phyloP scores from a whole-genome alignment of 2,797 vertebrate species.

The Propithecus perrieri region DNA sequence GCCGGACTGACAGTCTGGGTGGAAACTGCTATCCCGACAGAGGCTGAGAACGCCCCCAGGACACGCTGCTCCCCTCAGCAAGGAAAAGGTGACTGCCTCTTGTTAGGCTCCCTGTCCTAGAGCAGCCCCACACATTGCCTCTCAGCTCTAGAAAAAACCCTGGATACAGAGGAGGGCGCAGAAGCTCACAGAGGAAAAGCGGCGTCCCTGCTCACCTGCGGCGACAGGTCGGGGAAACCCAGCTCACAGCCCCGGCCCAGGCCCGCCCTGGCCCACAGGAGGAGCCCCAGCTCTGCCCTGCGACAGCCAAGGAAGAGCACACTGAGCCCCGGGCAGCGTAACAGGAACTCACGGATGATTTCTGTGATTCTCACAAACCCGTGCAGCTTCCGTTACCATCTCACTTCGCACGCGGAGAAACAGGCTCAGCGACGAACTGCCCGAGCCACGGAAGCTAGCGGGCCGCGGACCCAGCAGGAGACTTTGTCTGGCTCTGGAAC shows the following conservation, averaged over 20 bases:
- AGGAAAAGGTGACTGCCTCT: background rate
- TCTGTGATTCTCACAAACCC: fast-evolving
- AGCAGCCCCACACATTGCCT: fast-evolving
- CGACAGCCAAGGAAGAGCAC: too few relatives aligned
- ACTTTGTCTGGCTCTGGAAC: background rate
- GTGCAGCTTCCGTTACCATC: fast-evolving
- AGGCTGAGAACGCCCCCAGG: background rate
- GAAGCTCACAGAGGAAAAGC: fast-evolving
- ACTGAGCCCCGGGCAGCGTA: too few relatives aligned
- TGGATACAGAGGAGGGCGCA: fast-evolving
- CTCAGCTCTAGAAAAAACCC: background rate
- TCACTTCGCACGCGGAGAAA: fast-evolving
- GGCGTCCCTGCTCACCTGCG: fast-evolving
- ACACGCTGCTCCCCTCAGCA: too few relatives aligned
- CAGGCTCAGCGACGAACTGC: fast-evolving
- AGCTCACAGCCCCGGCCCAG: background rate
- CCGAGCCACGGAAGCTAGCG: background rate
- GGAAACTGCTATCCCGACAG: background rate
- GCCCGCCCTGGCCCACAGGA: background rate
- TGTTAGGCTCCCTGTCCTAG: fast-evolving
- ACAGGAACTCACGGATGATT: fast-evolving
- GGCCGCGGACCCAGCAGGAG: background rate
- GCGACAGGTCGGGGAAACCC: fast-evolving
- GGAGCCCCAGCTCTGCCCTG: too few relatives aligned
- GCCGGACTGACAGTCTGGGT: background rate